Conservation (phyloP, 2,888 invertebrate genomes). For the Eupithecia abbreviata region DNA sequence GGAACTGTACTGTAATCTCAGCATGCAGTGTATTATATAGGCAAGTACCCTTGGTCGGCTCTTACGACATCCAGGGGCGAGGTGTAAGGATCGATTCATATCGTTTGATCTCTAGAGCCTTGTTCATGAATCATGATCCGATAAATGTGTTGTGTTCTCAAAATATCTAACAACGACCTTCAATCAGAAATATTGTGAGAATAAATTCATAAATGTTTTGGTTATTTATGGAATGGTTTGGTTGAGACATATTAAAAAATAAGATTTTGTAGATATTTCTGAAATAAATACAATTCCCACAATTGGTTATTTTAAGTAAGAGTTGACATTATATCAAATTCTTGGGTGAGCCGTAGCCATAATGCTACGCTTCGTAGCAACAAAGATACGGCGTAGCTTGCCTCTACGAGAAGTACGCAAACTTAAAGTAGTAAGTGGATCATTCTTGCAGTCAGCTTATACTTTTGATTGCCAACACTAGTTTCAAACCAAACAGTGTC, state of each 20-base stretch:
- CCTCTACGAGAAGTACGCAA: not conserved
- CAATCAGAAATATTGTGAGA: not conserved
- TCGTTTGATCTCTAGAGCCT: not conserved
- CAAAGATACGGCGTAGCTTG: conserved; percentile 22
- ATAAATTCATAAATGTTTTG: not conserved
- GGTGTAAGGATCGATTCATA: not conserved
- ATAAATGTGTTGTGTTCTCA: not conserved
- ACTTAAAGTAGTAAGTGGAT: conserved; percentile 22
- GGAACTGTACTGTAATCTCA: no score
- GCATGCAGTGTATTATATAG: no score
- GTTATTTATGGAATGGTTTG: not conserved
- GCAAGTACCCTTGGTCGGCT: not conserved
- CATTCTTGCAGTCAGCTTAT: conserved; percentile 5
- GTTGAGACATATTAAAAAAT: not conserved
- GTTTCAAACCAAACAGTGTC: conserved; percentile 49
- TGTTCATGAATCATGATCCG: not conserved
- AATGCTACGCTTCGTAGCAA: conserved; percentile 13
- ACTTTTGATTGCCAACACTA: conserved; percentile 54
- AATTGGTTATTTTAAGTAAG: not conserved
- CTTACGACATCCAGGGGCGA: not conserved
- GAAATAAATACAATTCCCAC: not conserved
- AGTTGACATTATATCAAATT: not conserved
- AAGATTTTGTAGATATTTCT: not conserved
- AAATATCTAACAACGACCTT: not conserved
- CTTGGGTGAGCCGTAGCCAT: not conserved